Evolutionary conservation across 2,113 vertebrate species (phyloP).

Genomic region (Xiphorhynchus elegans): DNA sequence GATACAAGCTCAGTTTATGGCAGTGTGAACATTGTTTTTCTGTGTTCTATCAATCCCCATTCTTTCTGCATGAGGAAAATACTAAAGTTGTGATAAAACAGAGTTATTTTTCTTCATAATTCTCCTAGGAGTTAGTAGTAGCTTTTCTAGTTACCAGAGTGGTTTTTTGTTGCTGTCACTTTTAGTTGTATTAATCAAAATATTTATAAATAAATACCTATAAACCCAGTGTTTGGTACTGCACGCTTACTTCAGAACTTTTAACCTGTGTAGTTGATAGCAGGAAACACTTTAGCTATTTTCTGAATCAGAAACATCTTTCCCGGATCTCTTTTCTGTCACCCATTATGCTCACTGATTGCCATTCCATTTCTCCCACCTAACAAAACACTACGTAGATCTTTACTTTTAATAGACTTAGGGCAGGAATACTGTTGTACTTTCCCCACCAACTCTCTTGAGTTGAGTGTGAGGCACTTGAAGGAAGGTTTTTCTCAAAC

Average conservation of each 20-base stretch:
- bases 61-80: background rate
- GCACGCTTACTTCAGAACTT: background rate
- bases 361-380: background rate
- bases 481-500: background rate
- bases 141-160: background rate
- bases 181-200: background rate
- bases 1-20: background rate
- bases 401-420: background rate
- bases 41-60: background rate
- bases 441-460: background rate
- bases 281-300: background rate
- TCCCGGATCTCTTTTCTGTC: background rate
- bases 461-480: background rate
- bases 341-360: background rate
- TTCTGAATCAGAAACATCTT: background rate
- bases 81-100: background rate
- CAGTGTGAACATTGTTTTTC: background rate
- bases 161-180: background rate
- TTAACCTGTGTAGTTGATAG: background rate
- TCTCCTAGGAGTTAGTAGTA: background rate
- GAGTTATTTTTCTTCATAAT: background rate
- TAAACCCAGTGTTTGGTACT: background rate
- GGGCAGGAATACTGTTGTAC: background rate
- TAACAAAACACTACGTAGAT: background rate
- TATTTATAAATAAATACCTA: background rate